Percentiles rank a stretch among this genome's conserved stretches.
These are phyloP conservation scores for Gorsachius goisagi DNA, from an alignment of 2,113 vertebrate species.

Conservation along the genomic window DNA sequence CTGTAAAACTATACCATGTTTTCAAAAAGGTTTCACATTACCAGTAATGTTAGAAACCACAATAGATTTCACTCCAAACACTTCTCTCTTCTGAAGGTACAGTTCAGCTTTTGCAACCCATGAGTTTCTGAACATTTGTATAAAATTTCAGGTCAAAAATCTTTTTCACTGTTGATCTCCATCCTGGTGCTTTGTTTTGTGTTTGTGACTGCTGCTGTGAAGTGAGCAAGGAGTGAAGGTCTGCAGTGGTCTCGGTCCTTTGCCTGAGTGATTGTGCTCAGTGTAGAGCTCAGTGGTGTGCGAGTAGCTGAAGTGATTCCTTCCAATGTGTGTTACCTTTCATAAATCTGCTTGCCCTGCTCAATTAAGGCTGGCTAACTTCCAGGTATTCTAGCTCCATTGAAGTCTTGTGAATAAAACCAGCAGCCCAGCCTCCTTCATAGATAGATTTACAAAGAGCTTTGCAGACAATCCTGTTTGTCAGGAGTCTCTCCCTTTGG, in stretches of 20 bases:
- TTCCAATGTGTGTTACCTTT: constrained; percentile 32
- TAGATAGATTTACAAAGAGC: neutral
- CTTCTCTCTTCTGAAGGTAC: neutral
- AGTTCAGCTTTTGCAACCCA: neutral
- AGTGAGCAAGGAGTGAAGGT: neutral
- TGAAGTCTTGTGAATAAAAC: constrained; percentile 42
- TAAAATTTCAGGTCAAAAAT: neutral
- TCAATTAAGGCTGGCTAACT: constrained; percentile 14
- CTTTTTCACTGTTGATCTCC: neutral
- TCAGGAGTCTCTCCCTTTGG: neutral
- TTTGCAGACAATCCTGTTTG: neutral
- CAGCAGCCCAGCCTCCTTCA: constrained; percentile 8
- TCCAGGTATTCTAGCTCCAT: constrained; percentile 29
- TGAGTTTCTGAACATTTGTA: neutral
- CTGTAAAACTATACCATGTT: neutral
- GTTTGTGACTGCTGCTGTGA: neutral
- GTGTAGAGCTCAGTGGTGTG: neutral
- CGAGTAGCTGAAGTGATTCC: neutral
- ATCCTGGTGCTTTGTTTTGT: neutral
- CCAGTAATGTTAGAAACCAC: neutral
- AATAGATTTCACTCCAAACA: neutral
- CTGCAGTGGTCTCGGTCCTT: neutral
- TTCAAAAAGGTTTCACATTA: neutral
- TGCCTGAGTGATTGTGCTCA: neutral
- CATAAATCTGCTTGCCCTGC: constrained; percentile 40